A percentile compares a stretch with the other conserved stretches of the same genome.
These are phyloP conservation scores for Polypterus bichir DNA, from an alignment of 2,113 vertebrate genomes.

Conservation along the genomic window DNA sequence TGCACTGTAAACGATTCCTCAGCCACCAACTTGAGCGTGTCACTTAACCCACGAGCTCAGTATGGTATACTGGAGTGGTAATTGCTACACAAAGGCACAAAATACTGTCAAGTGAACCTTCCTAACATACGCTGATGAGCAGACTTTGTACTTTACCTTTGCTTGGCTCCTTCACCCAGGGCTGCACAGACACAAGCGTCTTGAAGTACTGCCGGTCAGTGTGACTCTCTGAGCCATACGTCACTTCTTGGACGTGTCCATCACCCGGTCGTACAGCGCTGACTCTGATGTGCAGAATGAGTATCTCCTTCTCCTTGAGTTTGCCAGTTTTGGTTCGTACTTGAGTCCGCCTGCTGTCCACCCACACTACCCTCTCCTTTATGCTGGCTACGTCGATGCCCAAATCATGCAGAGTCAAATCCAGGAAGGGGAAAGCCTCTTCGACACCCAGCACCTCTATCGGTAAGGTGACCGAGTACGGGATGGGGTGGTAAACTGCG, in stretches of 20 bases:
- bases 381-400: conserved; percentile 52
- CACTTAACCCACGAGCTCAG: too few relatives aligned
- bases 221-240: conserved; percentile 53
- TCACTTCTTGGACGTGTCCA: conserved; percentile 42
- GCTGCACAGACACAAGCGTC: conserved; percentile 40
- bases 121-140: too few relatives aligned
- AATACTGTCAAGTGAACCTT: too few relatives aligned
- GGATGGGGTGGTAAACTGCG: too few relatives aligned
- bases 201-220: conserved; percentile 48
- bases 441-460: conserved; percentile 33
- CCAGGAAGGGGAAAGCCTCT: conserved; percentile 46
- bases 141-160: conserved; percentile 17
- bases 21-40: too few relatives aligned
- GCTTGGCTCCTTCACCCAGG: conserved; percentile 38
- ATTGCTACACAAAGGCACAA: too few relatives aligned
- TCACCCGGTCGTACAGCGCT: conserved; percentile 43
- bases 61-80: too few relatives aligned
- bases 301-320: conserved; percentile 51
- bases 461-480: conserved; percentile 29
- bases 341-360: conserved; percentile 47
- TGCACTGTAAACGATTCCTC: too few relatives aligned
- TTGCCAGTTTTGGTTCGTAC: conserved; percentile 46
- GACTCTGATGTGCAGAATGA: conserved; percentile 48
- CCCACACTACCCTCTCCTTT: conserved; percentile 51
- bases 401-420: conserved; percentile 46